Evolutionary conservation across 2,888 invertebrate genomes (phyloP).

Genomic region (Eupithecia exiguata): DNA sequence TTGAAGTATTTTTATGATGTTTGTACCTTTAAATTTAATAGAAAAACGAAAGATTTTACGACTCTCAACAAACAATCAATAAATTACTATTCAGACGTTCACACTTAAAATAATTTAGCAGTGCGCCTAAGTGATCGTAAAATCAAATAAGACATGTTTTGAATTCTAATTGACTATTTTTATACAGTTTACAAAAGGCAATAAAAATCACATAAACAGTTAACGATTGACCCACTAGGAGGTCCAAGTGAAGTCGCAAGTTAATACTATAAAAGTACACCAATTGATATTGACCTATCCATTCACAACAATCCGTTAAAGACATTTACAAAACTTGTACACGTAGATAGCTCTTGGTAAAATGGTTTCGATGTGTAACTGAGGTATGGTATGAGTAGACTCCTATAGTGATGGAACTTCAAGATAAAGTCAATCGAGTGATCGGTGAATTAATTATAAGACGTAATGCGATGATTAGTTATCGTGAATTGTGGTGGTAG

Average conservation of each 20-base stretch:
- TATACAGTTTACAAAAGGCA: constrained; percentile 69
- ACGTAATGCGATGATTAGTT: constrained; percentile 76
- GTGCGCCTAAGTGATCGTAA: constrained; percentile 47
- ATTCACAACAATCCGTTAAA: constrained; percentile 7
- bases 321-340: constrained; percentile 11
- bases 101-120: constrained; percentile 46
- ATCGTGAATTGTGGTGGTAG: constrained; percentile 67
- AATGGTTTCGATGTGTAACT: constrained; percentile 57
- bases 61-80: constrained; percentile 17
- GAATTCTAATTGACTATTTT: constrained; percentile 62
- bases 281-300: constrained; percentile 50
- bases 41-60: constrained; percentile 8
- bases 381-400: constrained; percentile 53
- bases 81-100: constrained; percentile 40
- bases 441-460: constrained; percentile 75
- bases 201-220: constrained; percentile 75
- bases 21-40: constrained; percentile 1
- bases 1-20: background rate
- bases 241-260: constrained; percentile 60
- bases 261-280: constrained; percentile 55
- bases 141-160: constrained; percentile 56
- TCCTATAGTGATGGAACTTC: constrained; percentile 58
- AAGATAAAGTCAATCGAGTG: constrained; percentile 73
- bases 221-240: constrained; percentile 74
- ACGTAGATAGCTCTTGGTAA: constrained; percentile 47